These are phyloP conservation scores for Lanius ludovicianus DNA, from an alignment of 2,113 vertebrate species.

Conservation along the genomic window DNA sequence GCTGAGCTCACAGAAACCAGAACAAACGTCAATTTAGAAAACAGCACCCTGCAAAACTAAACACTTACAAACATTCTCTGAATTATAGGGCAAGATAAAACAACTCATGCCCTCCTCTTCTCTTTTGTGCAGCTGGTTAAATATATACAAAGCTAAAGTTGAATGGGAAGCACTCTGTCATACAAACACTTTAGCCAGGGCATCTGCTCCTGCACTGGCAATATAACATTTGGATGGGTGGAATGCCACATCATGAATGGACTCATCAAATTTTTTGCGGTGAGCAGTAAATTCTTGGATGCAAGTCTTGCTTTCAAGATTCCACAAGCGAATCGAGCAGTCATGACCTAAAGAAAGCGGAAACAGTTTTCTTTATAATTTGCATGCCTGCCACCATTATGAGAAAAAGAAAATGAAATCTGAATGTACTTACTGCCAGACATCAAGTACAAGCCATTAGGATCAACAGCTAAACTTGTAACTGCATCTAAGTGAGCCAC, in stretches of 20 bases:
- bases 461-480: conserved; percentile 97
- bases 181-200: conserved; percentile 99
- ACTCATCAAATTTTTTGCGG: conserved; percentile 97
- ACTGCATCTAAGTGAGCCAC: conserved; percentile 98
- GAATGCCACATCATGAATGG: conserved; percentile 97
- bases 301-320: conserved; percentile 98
- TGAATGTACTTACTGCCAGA: conserved; percentile 93
- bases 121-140: conserved; percentile 79
- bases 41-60: conserved; percentile 78
- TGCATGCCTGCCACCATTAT: not conserved
- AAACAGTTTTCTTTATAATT: conserved; percentile 7
- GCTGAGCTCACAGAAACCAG: conserved; percentile 79
- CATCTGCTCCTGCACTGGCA: conserved; percentile 95
- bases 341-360: conserved; percentile 86
- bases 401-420: conserved; percentile 25
- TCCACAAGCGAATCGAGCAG: conserved; percentile 98
- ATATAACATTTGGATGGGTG: conserved; percentile 98
- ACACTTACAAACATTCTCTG: conserved; percentile 78
- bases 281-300: conserved; percentile 99
- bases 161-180: conserved; percentile 79
- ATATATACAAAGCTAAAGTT: conserved; percentile 78
- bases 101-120: conserved; percentile 56
- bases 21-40: conserved; percentile 78
- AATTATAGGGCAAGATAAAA: conserved; percentile 67
- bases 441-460: conserved; percentile 98